A percentile compares a stretch with the other conserved stretches of the same genome.
Evolutionary conservation across 1,140 invertebrate genomes (phyloP).

Genomic region (Venturia canescens): DNA sequence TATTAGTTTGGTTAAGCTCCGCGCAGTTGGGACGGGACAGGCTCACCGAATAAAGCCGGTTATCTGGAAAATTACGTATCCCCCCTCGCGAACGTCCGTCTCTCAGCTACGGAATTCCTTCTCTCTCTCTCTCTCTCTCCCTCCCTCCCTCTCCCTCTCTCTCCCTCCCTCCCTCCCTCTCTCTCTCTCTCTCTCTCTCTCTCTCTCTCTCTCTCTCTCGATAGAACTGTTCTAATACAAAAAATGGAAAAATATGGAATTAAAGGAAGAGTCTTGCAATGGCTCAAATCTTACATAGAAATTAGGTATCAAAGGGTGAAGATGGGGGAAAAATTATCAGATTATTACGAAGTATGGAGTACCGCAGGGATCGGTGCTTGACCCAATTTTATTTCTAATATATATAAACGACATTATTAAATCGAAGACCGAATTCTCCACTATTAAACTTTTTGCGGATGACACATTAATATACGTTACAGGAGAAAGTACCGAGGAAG

Average conservation of each 20-base stretch:
- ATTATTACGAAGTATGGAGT: neutral
- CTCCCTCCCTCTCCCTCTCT: too few relatives aligned
- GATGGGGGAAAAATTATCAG: neutral
- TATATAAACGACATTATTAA: conserved; percentile 34
- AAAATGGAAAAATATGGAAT: neutral
- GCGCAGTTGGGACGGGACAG: neutral
- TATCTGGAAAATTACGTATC: conserved; percentile 45
- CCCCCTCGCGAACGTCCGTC: neutral
- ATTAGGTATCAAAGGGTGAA: neutral
- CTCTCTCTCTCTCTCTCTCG: too few relatives aligned
- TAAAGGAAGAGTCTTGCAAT: neutral
- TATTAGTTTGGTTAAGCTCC: conserved; percentile 29
- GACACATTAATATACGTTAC: conserved; percentile 46
- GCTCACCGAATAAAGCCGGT: conserved; percentile 31
- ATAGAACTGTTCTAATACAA: neutral
- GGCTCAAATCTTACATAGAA: neutral
- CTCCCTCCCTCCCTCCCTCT: too few relatives aligned
- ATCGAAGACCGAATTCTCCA: neutral
- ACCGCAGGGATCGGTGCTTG: conserved; percentile 36
- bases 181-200: too few relatives aligned
- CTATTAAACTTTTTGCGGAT: conserved; percentile 50
- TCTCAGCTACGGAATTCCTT: neutral
- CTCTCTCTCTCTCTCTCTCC: too few relatives aligned
- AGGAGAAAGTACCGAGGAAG: conserved; percentile 1
- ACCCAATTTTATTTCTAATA: conserved; percentile 43